Conservation (phyloP, 2,113 vertebrate genomes). For the Morone chrysops region DNA sequence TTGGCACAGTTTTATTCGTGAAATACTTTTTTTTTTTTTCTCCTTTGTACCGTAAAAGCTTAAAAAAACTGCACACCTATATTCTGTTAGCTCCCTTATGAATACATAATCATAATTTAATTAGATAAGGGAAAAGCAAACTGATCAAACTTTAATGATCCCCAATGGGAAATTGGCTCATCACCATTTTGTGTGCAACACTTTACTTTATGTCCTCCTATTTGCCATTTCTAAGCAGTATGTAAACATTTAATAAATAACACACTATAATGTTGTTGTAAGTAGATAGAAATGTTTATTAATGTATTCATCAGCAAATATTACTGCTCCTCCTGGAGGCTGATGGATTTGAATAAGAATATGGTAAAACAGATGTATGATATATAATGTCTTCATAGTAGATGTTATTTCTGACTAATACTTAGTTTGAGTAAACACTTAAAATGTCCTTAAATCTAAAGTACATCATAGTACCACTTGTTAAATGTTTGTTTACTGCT, state of each 20-base stretch:
- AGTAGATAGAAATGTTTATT: too few relatives aligned
- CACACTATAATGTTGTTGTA: neutral
- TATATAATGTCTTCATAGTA: too few relatives aligned
- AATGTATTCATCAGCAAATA: neutral
- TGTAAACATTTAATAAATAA: neutral
- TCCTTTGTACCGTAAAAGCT: neutral
- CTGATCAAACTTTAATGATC: neutral
- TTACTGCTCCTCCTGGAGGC: neutral
- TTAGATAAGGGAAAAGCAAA: neutral
- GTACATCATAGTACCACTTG: neutral
- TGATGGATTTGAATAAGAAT: neutral
- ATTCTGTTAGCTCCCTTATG: too few relatives aligned
- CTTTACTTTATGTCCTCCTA: neutral
- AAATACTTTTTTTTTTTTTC: neutral
- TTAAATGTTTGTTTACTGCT: neutral
- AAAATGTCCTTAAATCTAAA: neutral
- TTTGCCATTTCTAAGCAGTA: neutral
- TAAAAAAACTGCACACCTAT: too few relatives aligned
- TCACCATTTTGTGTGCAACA: neutral
- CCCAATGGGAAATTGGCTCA: neutral
- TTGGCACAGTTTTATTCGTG: neutral
- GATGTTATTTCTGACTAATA: neutral
- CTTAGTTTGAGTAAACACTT: neutral
- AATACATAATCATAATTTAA: neutral
- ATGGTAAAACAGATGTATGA: too few relatives aligned